These are phyloP conservation scores for Stigmatopora argus DNA, from an alignment of 2,113 vertebrate species.

Conservation along the genomic window DNA sequence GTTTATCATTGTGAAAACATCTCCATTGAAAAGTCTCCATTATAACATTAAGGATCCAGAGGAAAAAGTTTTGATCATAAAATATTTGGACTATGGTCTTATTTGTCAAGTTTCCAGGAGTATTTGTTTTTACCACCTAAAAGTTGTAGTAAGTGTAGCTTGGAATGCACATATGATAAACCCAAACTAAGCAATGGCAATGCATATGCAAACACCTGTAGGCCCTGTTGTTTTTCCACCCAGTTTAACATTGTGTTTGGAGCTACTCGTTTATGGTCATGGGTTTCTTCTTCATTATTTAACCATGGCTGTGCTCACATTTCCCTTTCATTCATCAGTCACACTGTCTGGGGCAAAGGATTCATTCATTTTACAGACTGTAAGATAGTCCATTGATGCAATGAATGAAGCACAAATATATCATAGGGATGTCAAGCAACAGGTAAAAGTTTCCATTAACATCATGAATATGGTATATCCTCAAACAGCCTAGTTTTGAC, in stretches of 20 bases:
- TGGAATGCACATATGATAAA: neutral
- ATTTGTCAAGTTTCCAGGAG: neutral
- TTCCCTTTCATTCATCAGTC: slow-evolving; percentile 55
- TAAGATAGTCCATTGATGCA: slow-evolving; percentile 11
- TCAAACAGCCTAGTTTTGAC: too few species aligned
- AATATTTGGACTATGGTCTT: neutral
- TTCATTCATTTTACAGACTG: slow-evolving; percentile 54
- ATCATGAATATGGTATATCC: neutral
- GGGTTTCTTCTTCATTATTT: slow-evolving; percentile 60
- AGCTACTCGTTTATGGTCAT: slow-evolving; percentile 11
- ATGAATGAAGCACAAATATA: slow-evolving; percentile 14
- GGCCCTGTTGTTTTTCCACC: neutral
- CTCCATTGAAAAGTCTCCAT: too few species aligned
- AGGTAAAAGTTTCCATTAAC: neutral
- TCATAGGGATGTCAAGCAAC: neutral
- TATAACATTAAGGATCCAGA: neutral
- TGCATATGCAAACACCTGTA: neutral
- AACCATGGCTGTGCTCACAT: slow-evolving; percentile 46
- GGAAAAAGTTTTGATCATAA: neutral
- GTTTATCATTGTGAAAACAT: neutral
- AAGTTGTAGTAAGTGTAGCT: neutral
- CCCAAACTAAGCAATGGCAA: neutral
- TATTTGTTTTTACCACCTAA: neutral
- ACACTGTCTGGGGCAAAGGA: slow-evolving; percentile 46
- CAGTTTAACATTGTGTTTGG: slow-evolving; percentile 7